Percentiles rank a stretch among this genome's conserved stretches.
Evolutionary conservation across 2,888 invertebrate genomes (phyloP).

Genomic region (Sipunculus nudus): DNA sequence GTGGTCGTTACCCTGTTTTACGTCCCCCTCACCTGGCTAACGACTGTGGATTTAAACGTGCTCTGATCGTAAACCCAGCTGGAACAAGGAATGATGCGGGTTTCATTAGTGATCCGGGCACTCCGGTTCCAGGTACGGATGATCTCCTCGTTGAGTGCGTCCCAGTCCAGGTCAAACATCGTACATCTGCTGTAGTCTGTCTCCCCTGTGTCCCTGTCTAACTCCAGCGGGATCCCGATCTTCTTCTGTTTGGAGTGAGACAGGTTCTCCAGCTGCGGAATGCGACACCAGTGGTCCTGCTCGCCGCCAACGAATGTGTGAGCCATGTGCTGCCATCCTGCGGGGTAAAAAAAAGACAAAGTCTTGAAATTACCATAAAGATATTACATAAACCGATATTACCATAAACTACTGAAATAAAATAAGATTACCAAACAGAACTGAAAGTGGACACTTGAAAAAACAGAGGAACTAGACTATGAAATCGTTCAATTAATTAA

Average conservation of each 20-base stretch:
- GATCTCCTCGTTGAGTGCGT: neutral
- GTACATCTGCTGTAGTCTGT: constrained; percentile 8
- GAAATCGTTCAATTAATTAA: no score
- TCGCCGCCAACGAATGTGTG: constrained; percentile 7
- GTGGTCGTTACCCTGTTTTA: no score
- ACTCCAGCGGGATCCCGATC: constrained; percentile 3
- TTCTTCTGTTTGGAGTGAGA: constrained; percentile 1
- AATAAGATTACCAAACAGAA: no score
- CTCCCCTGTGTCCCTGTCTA: no score
- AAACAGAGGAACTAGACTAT: no score
- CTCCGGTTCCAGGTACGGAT: constrained; percentile 10
- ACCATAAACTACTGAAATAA: no score
- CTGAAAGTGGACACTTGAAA: no score
- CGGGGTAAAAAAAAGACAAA: no score
- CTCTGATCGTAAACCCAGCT: constrained; percentile 10
- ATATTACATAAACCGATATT: no score
- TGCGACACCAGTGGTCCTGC: constrained; percentile 22
- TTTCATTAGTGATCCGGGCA: neutral
- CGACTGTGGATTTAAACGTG: constrained; percentile 7
- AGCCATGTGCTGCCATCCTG: constrained; percentile 21
- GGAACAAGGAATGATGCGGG: neutral
- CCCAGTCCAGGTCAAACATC: constrained; percentile 7
- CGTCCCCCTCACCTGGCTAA: constrained; percentile 13
- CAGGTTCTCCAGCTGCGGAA: constrained; percentile 12
- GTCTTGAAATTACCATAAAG: no score